A percentile compares a stretch with the other conserved stretches of the same genome.
These are phyloP conservation scores for Arge pagana DNA, from an alignment of 2,888 invertebrate genomes.

Conservation along the genomic window DNA sequence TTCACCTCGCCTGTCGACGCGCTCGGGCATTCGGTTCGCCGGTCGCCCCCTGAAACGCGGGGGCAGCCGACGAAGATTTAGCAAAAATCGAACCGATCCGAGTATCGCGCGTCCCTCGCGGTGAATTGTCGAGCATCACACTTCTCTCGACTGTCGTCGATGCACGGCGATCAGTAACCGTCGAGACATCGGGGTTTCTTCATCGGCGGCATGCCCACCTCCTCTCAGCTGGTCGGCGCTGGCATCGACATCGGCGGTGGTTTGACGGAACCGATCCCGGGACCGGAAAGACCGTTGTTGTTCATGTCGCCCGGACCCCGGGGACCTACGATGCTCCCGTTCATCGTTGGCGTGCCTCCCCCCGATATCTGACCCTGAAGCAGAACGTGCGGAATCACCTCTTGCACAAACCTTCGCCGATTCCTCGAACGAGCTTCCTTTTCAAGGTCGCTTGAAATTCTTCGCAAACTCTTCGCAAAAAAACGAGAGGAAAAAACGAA, in stretches of 20 bases:
- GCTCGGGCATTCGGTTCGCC: too few species aligned
- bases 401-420: too few species aligned
- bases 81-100: too few species aligned
- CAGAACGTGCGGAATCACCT: too few species aligned
- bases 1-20: background rate
- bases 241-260: conserved; percentile 56
- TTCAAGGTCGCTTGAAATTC: too few species aligned
- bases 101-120: background rate
- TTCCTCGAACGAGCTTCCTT: too few species aligned
- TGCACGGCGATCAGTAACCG: conserved; percentile 43
- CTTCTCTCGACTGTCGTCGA: conserved; percentile 17
- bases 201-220: conserved; percentile 50
- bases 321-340: conserved; percentile 45
- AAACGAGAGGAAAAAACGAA: too few species aligned
- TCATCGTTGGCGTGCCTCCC: conserved; percentile 49
- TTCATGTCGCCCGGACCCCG: conserved; percentile 56
- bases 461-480: too few species aligned
- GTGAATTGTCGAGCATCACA: conserved; percentile 1
- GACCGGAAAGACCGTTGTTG: conserved; percentile 55
- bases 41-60: too few species aligned
- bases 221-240: conserved; percentile 57
- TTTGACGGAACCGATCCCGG: conserved; percentile 51
- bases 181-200: conserved; percentile 56
- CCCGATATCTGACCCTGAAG: conserved; percentile 54
- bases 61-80: too few species aligned